Conservation (phyloP, 2,797 vertebrate species). For the Dendrocincla fuliginosa region DNA sequence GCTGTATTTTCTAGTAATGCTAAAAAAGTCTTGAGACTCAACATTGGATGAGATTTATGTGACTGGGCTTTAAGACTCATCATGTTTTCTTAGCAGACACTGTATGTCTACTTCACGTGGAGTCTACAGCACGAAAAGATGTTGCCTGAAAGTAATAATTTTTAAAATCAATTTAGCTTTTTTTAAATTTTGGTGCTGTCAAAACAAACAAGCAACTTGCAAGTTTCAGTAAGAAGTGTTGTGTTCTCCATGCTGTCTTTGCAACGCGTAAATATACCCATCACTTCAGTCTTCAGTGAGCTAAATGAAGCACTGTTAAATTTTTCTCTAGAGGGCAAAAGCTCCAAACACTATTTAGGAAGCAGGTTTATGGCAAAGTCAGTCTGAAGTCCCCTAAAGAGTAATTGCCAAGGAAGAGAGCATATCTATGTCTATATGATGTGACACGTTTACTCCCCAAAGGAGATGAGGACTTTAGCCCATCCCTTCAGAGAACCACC, state of each 20-base stretch:
- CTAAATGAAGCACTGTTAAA: neutral
- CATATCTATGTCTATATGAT: neutral
- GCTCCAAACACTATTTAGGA: neutral
- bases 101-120: neutral
- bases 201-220: neutral
- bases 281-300: neutral
- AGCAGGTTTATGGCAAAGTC: neutral
- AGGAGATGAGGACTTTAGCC: neutral
- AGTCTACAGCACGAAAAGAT: neutral
- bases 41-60: neutral
- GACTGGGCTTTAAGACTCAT: neutral
- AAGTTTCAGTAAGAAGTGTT: neutral
- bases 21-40: neutral
- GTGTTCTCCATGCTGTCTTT: neutral
- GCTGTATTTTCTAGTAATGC: neutral
- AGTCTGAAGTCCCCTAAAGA: neutral
- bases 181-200: neutral
- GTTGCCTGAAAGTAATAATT: neutral
- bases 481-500: neutral
- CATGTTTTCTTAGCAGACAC: neutral
- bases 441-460: neutral
- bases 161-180: neutral
- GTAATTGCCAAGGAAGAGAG: neutral
- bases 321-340: neutral
- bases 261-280: neutral